A percentile compares a stretch with the other conserved stretches of the same genome.
phyloP scores from a whole-genome alignment of 2,888 invertebrate genomes.

The Trissoscelio sp. region DNA sequence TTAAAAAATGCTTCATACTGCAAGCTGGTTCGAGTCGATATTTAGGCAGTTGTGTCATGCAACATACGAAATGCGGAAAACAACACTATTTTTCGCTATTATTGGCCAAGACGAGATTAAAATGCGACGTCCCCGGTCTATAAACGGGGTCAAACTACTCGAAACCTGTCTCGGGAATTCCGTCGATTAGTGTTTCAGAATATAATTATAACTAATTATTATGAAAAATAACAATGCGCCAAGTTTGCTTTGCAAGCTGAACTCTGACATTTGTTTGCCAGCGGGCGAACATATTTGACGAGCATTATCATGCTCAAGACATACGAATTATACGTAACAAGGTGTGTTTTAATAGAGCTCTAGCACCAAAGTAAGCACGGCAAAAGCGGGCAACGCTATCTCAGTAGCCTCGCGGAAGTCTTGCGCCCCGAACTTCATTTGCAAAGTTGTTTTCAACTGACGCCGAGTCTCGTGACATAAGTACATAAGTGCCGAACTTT shows the following conservation, averaged over 20 bases:
- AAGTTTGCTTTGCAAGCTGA: conserved; percentile 13
- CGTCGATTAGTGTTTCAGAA: not conserved
- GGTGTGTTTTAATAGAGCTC: not conserved
- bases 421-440: not conserved
- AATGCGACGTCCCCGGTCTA: not conserved
- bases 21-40: conserved; percentile 15
- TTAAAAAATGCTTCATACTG: conserved; percentile 1
- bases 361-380: conserved; percentile 1
- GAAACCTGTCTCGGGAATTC: not conserved
- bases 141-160: conserved; percentile 6
- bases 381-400: not conserved
- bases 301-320: not conserved
- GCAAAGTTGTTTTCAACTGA: not conserved
- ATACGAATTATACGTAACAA: not conserved
- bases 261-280: conserved; percentile 4
- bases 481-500: not conserved
- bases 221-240: not conserved
- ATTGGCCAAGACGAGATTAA: not conserved
- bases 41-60: conserved; percentile 32
- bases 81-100: not conserved
- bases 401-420: not conserved
- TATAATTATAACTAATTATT: conserved; percentile 17
- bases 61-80: conserved; percentile 22
- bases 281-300: too few species aligned
- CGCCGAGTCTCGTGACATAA: not conserved